A percentile compares a stretch with the other conserved stretches of the same genome.
Evolutionary conservation across 2,113 vertebrate species (phyloP).

Genomic region (Mesoclemmys tuberculata): DNA sequence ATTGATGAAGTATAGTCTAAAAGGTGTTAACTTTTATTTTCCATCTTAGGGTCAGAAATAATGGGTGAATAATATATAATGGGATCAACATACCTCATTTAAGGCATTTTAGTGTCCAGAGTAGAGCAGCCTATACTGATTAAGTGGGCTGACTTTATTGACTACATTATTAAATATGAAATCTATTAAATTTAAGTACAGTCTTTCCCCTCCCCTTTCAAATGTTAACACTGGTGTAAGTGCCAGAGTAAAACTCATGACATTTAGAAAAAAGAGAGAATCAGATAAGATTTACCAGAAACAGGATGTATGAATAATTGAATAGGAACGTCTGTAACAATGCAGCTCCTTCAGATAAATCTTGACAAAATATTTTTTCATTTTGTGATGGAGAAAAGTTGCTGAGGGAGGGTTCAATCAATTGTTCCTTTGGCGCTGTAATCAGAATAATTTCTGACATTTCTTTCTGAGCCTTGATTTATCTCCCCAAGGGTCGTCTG

Average conservation of each 20-base stretch:
- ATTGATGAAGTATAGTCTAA: neutral
- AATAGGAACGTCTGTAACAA: conserved; percentile 61
- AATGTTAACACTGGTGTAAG: conserved; percentile 55
- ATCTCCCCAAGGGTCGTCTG: conserved; percentile 47
- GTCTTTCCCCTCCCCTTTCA: conserved; percentile 30
- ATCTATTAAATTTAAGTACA: conserved; percentile 68
- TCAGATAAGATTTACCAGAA: conserved; percentile 67
- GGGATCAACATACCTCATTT: neutral
- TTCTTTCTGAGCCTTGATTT: conserved; percentile 61
- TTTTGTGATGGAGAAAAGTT: conserved; percentile 52
- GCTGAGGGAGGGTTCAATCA: conserved; percentile 33
- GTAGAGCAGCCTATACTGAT: conserved; percentile 61
- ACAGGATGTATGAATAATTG: conserved; percentile 70
- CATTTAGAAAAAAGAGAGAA: conserved; percentile 69
- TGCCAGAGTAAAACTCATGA: conserved; percentile 53
- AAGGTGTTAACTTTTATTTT: neutral
- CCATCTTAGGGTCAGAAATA: conserved; percentile 26
- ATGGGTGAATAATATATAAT: conserved; percentile 20
- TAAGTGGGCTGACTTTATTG: conserved; percentile 58
- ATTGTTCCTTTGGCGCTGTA: conserved; percentile 12
- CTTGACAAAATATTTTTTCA: conserved; percentile 42
- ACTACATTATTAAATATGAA: conserved; percentile 62
- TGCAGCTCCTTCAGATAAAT: conserved; percentile 59
- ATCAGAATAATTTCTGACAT: conserved; percentile 53
- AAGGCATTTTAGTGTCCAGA: conserved; percentile 30